phyloP scores from a whole-genome alignment of 2,113 vertebrate genomes.

The Tetrao urogallus region DNA sequence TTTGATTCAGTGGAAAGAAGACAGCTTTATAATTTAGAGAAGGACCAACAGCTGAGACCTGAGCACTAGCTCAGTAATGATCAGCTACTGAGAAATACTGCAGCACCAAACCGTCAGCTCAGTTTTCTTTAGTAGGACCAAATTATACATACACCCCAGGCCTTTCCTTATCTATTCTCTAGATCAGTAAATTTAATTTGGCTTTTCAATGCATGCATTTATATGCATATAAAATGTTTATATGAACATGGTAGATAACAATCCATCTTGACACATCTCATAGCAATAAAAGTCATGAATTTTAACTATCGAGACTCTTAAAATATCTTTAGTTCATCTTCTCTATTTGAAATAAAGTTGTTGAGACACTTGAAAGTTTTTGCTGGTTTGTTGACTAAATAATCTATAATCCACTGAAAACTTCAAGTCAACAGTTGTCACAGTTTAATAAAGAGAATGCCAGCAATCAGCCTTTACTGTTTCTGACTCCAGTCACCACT shows the following conservation, averaged over 20 bases:
- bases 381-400: background rate
- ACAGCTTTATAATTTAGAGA: conserved; percentile 29
- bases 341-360: background rate
- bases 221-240: background rate
- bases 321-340: background rate
- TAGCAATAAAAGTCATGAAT: background rate
- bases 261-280: background rate
- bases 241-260: background rate
- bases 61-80: background rate
- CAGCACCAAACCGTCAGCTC: background rate
- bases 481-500: background rate
- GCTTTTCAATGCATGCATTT: background rate
- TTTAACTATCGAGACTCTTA: background rate
- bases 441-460: background rate
- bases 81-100: background rate
- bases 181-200: background rate
- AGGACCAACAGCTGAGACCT: conserved; percentile 32
- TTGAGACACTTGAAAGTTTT: background rate
- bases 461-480: background rate
- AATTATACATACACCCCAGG: accelerated
- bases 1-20: conserved; percentile 25
- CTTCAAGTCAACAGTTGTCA: background rate
- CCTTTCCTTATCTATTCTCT: background rate
- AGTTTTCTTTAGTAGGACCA: background rate
- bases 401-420: background rate